Evolutionary conservation across 1,140 invertebrate species (phyloP).

Genomic region (Hylaeus volcanicus): DNA sequence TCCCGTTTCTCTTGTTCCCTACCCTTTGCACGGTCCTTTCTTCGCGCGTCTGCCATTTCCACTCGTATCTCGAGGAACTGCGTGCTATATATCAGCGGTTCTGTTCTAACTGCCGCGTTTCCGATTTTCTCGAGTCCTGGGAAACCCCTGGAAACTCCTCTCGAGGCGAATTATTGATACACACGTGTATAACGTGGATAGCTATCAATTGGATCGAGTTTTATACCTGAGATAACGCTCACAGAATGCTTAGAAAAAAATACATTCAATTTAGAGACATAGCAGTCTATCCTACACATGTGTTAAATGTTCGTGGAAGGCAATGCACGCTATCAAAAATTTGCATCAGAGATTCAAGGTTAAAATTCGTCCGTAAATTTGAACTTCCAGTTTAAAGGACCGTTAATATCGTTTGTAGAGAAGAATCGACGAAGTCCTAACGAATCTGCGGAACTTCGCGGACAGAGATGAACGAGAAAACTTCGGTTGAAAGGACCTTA

Average conservation of each 20-base stretch:
- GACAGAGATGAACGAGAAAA: background rate
- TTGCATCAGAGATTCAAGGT: too few relatives aligned
- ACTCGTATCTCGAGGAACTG: background rate
- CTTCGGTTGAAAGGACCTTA: background rate
- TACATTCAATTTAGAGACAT: too few relatives aligned
- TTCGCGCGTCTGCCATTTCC: background rate
- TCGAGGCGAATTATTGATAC: background rate
- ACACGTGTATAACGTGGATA: too few relatives aligned
- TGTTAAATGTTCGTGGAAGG: too few relatives aligned
- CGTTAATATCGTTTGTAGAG: background rate
- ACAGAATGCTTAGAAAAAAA: too few relatives aligned
- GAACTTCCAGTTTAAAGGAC: background rate
- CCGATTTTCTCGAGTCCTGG: constrained; percentile 3
- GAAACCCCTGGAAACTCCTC: background rate
- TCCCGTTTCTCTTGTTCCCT: background rate
- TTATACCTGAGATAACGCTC: too few relatives aligned
- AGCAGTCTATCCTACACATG: too few relatives aligned
- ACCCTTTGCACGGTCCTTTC: background rate
- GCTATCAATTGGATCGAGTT: too few relatives aligned
- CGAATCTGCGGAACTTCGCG: background rate
- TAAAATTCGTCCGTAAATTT: too few relatives aligned
- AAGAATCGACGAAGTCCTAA: background rate
- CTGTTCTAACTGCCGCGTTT: background rate
- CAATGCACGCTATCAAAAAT: too few relatives aligned
- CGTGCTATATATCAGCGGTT: constrained; percentile 8